Conservation (phyloP, 2,888 invertebrate genomes). For the Melanostoma mellinum region DNA sequence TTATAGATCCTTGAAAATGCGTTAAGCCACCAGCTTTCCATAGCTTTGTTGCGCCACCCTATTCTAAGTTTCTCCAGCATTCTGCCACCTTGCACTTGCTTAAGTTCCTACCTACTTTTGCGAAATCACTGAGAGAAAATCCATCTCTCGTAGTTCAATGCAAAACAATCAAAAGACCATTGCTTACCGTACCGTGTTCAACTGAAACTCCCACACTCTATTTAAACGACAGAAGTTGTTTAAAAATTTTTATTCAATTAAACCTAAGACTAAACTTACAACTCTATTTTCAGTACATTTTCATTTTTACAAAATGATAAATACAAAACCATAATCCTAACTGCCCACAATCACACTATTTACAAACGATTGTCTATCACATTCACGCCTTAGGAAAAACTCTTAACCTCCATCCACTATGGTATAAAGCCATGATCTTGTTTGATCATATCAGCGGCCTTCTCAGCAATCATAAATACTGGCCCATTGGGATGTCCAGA, state of each 20-base stretch:
- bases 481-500: constrained; percentile 84
- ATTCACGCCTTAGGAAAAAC: constrained; percentile 31
- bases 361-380: constrained; percentile 47
- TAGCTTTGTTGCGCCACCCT: too few species aligned
- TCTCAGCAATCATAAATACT: constrained; percentile 84
- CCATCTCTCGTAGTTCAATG: too few species aligned
- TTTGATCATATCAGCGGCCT: constrained; percentile 84
- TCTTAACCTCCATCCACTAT: constrained; percentile 31
- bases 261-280: constrained; percentile 50
- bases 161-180: too few species aligned
- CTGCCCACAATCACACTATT: constrained; percentile 31
- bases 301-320: constrained; percentile 56
- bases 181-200: too few species aligned
- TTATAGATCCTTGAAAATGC: too few species aligned
- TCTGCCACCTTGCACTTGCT: too few species aligned
- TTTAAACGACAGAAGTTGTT: not conserved
- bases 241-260: constrained; percentile 46
- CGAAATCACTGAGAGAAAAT: too few species aligned
- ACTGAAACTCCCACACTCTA: too few species aligned
- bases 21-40: too few species aligned
- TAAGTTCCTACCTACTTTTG: too few species aligned
- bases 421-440: constrained; percentile 81
- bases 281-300: constrained; percentile 68
- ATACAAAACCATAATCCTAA: constrained; percentile 35
- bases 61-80: too few species aligned